A percentile compares a stretch with the other conserved stretches of the same genome.
Evolutionary conservation across 2,113 vertebrate species (phyloP).

Genomic region (Tragelaphus strepsiceros): DNA sequence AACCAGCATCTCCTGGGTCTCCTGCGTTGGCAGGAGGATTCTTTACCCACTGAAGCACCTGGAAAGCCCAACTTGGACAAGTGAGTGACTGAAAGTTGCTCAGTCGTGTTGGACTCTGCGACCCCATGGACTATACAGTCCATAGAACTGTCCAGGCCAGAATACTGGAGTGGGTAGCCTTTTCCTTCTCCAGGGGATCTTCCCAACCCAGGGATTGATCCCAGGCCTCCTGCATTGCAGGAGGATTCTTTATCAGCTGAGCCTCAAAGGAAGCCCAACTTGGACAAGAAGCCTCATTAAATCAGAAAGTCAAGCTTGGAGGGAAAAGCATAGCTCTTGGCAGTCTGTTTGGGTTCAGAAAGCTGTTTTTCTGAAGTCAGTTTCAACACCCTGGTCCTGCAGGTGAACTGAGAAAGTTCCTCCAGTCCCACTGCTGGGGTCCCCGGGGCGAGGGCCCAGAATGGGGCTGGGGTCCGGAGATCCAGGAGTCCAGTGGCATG

Average conservation of each 20-base stretch:
- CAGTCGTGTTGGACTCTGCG: not conserved
- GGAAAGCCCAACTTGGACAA: not conserved
- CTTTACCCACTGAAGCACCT: not conserved
- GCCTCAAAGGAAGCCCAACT: not conserved
- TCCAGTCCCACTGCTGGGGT: not conserved
- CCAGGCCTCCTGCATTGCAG: not conserved
- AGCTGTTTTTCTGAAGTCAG: not conserved
- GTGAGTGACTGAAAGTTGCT: not conserved
- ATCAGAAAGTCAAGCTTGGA: too few species aligned
- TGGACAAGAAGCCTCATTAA: not conserved
- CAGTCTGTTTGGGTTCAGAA: not conserved
- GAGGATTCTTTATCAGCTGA: not conserved
- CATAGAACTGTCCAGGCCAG: not conserved
- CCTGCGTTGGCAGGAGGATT: not conserved
- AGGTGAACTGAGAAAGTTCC: not conserved
- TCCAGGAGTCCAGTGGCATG: not conserved
- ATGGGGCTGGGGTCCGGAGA: not conserved
- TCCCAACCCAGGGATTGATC: not conserved
- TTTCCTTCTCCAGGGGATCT: not conserved
- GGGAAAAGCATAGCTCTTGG: not conserved
- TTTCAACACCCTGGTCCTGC: fast-evolving
- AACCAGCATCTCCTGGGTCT: not conserved
- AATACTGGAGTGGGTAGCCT: not conserved
- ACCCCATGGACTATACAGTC: not conserved
- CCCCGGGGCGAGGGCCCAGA: not conserved